These are phyloP conservation scores for Trichoplax adhaerens DNA, from an alignment of 37 sponge, comb jelly and placozoan species.

Conservation along the genomic window DNA sequence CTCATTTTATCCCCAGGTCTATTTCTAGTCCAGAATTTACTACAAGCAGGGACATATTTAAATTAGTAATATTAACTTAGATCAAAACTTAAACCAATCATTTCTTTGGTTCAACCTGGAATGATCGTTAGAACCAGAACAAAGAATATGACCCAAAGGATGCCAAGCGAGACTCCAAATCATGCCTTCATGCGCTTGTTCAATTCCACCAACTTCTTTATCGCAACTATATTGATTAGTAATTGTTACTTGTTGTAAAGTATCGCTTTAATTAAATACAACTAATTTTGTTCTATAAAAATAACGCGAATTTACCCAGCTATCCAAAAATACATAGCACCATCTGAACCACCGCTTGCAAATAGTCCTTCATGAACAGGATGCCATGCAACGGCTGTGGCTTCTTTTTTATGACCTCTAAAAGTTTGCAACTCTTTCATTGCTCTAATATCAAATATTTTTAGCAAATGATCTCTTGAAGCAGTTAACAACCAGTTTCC, in stretches of 20 bases:
- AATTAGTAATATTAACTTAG: neutral
- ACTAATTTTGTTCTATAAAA: neutral
- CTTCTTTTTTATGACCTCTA: slow-evolving; percentile 88
- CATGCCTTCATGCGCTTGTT: slow-evolving; percentile 75
- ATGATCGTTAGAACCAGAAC: slow-evolving; percentile 78
- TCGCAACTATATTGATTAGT: slow-evolving; percentile 25
- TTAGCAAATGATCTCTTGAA: slow-evolving; percentile 75
- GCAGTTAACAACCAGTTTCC: slow-evolving; percentile 91
- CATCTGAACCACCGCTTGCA: slow-evolving; percentile 88
- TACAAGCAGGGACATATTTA: neutral
- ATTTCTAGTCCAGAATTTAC: slow-evolving; percentile 92
- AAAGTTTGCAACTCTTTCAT: slow-evolving; percentile 83
- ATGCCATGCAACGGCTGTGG: slow-evolving; percentile 86
- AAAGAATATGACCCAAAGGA: slow-evolving; percentile 86
- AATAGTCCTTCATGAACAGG: slow-evolving; percentile 81
- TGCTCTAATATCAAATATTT: slow-evolving; percentile 78
- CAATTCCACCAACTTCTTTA: slow-evolving; percentile 80
- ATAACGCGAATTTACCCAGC: slow-evolving; percentile 43
- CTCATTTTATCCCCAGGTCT: slow-evolving; percentile 84
- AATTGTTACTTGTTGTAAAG: neutral
- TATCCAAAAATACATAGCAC: slow-evolving; percentile 83
- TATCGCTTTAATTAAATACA: neutral
- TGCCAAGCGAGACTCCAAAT: slow-evolving; percentile 88
- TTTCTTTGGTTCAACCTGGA: slow-evolving; percentile 28
- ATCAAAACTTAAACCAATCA: neutral